Evolutionary conservation across 2,888 invertebrate species (phyloP), one percentile per base, ranked within the genome.

Genomic region (Thereva nobilitata): DNA sequence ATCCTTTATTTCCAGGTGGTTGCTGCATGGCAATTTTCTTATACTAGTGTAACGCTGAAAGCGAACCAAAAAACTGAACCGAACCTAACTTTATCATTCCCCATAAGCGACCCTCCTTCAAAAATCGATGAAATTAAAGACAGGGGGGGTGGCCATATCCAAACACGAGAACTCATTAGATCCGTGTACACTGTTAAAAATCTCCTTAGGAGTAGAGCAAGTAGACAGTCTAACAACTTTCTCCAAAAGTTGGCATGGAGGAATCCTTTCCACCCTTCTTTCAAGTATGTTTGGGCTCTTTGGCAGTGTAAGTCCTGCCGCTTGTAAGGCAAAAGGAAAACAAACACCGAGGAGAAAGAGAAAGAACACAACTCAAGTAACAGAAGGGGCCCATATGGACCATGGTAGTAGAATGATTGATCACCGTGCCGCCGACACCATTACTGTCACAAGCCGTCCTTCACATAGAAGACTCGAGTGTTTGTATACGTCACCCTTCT

Each of bases 401-500:
- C 61, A 61, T 23, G 50, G 35, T 50, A 50, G 50, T 40, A 50
- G 61, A 61, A 61, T 61, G 61, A 61, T 61, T 61, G 61, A 61
- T 61, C 61, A 61, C 61, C 35, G 50, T 61, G 41, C 50, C 61
- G 61, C 50, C 61, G 61, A 49, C 50, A 61, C 49, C 50, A 50
- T 41, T 59, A 59, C 57, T 47, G 57, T 23, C 61, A 40, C 50
- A 23, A 50, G 61, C 5, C 38, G 45, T 57, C 57, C 57, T 44
- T 57, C 57, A 42, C 55, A 42, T 42, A 45, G 44, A 35, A 7
- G 35, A 45, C 7, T 50, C 41, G 40, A 61, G 61, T 61, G 61
- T 61, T 61, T 61, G 61, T 61, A 45, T 61, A 61, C 50, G 61
- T 61, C 61, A 61, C 61, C 61, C 61, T 61, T 61, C 61, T 61